Conservation (phyloP, 1,140 invertebrate species). For the Drosophila sechellia region DNA sequence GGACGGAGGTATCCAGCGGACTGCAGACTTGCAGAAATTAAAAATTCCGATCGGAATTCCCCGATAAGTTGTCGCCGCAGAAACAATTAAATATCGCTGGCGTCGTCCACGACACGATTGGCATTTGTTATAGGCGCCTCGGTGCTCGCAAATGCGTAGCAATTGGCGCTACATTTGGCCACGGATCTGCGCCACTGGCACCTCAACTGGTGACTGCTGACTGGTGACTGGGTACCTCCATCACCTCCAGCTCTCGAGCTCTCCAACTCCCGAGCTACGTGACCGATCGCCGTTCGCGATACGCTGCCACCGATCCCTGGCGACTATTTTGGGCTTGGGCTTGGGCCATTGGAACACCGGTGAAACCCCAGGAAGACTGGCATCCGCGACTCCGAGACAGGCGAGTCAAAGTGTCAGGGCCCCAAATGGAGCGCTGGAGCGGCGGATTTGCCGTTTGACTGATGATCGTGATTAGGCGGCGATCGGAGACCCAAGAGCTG, state of each 20-base stretch:
- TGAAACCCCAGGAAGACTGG: constrained; percentile 36
- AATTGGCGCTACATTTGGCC: constrained; percentile 82
- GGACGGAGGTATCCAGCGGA: constrained; percentile 1
- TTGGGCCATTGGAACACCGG: background rate
- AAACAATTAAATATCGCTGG: constrained; percentile 83
- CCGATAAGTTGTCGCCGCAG: constrained; percentile 78
- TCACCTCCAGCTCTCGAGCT: background rate
- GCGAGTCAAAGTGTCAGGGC: constrained; percentile 71
- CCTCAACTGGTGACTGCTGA: background rate
- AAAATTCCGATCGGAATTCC: constrained; percentile 82
- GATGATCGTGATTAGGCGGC: constrained; percentile 78
- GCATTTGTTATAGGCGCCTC: constrained; percentile 83
- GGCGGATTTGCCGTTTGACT: constrained; percentile 77
- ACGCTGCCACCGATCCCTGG: constrained; percentile 36
- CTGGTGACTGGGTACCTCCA: background rate
- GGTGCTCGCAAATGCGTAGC: constrained; percentile 79
- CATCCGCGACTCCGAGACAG: constrained; percentile 38
- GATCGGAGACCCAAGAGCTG: background rate
- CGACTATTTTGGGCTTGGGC: constrained; percentile 45
- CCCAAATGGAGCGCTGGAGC: constrained; percentile 48
- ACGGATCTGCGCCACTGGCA: constrained; percentile 56
- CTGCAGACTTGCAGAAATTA: constrained; percentile 73
- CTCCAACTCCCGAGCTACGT: constrained; percentile 61
- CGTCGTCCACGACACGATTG: constrained; percentile 80
- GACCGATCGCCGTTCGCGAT: constrained; percentile 75